Percentiles rank a stretch among this genome's conserved stretches.
Evolutionary conservation across 2,888 invertebrate species (phyloP).

Genomic region (Osedax fenrisi): DNA sequence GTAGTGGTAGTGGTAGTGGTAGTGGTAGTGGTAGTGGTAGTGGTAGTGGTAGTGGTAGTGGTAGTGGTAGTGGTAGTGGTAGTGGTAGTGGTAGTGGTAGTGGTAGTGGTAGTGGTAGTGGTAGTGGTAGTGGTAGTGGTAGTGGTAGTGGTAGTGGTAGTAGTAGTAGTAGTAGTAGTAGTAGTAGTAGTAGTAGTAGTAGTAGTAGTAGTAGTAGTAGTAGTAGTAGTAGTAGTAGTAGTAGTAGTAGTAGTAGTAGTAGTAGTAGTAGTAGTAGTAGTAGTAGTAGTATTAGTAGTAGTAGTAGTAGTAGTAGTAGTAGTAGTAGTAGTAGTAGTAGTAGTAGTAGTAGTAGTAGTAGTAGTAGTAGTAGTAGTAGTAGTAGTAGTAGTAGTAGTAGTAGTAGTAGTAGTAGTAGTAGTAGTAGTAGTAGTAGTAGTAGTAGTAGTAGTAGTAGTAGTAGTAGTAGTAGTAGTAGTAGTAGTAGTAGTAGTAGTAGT

Average conservation of each 20-base stretch:
- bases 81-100: too few species aligned
- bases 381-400: not conserved
- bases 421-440: not conserved
- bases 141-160: not conserved
- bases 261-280: slow-evolving; percentile 2
- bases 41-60: too few species aligned
- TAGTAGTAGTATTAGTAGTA: too few species aligned
- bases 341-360: slow-evolving; percentile 2
- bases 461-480: not conserved
- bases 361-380: not conserved
- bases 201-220: slow-evolving; percentile 2
- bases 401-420: slow-evolving; percentile 2
- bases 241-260: slow-evolving; percentile 2
- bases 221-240: slow-evolving; percentile 2
- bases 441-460: not conserved
- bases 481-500: not conserved
- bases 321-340: slow-evolving; percentile 2
- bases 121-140: too few species aligned
- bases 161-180: slow-evolving; percentile 2
- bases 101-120: too few species aligned
- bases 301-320: not conserved
- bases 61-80: too few species aligned
- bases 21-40: too few species aligned
- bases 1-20: too few species aligned
- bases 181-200: slow-evolving; percentile 2